A percentile compares a stretch with the other conserved stretches of the same genome.
Evolutionary conservation across 1,140 invertebrate species (phyloP).

Genomic region (Drosophila ercepeae): DNA sequence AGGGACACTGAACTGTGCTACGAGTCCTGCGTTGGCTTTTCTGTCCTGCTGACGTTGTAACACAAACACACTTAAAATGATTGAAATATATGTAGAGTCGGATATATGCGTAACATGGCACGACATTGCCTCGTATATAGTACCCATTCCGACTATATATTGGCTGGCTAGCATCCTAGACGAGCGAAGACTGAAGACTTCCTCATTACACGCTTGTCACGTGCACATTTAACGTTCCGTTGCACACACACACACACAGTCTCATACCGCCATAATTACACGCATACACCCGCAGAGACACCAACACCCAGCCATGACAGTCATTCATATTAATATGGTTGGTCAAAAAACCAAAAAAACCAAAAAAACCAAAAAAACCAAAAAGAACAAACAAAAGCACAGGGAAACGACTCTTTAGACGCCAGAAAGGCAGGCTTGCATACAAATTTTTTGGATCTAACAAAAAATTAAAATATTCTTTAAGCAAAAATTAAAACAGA

Average conservation of each 20-base stretch:
- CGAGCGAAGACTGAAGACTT: conserved; percentile 68
- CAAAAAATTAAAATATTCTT: not conserved
- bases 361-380: conserved; percentile 14
- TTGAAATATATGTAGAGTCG: conserved; percentile 73
- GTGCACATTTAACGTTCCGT: conserved; percentile 75
- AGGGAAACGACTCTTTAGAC: conserved; percentile 36
- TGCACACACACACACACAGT: conserved; percentile 63
- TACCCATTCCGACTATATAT: conserved; percentile 46
- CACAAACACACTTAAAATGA: conserved; percentile 79
- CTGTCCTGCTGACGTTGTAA: conserved; percentile 62
- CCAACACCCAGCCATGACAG: conserved; percentile 52
- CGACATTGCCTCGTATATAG: conserved; percentile 49
- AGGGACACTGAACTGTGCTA: conserved; percentile 15
- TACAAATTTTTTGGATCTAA: conserved; percentile 25
- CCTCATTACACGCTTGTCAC: conserved; percentile 79
- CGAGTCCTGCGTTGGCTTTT: conserved; percentile 50
- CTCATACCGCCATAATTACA: conserved; percentile 55
- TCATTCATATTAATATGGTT: conserved; percentile 78
- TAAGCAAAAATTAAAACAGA: too few relatives aligned
- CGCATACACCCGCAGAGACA: conserved; percentile 35
- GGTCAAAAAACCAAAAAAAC: conserved; percentile 42
- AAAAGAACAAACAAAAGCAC: conserved; percentile 16
- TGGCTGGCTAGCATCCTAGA: conserved; percentile 37
- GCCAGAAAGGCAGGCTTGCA: conserved; percentile 26
- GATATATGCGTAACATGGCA: conserved; percentile 69